Base-by-base conservation (phyloP, 2,797 vertebrate genomes). In the Xenops minutus region DNA sequence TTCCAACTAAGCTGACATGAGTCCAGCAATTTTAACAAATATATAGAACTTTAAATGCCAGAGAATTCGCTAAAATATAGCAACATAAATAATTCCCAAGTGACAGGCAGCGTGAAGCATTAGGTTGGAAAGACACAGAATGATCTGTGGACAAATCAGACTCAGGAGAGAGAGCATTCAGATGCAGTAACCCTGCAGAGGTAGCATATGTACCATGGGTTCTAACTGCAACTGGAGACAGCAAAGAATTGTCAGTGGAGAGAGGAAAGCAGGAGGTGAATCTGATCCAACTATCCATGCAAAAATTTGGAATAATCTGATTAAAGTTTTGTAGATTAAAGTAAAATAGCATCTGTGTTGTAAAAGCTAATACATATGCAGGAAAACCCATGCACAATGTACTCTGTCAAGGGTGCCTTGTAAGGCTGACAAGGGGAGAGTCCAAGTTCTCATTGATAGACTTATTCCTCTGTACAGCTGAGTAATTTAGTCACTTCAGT, bases 131-230 rank as follows among this genome's bases (percentile, higher is more conserved):
- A 78, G 37, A 44, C 22, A 80, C 36, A 71, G 24, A 74, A 69
- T n/a, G 58, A n/a, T 43, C 66, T 1, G 1, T n/a, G 68, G 66
- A 43, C 16, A 91, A 24, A n/a, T 44, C 29, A 34, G 26, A 34
- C 14, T 56, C 24, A 4, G 61, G 51, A 66, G 23, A 44, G 41
- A 66, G 52, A 55, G 36, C 10, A 24, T 32, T 67, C 36, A 36
- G 32, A 46, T 3, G 15, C 56, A 78, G 6, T 39, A 71, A 74
- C 15, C 14, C 49, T 59, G 46, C 34, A 78, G 49, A 76, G 19
- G 32, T 5, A 46, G 30, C 1, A 4, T 8, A 22, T 1, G 6
- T 34, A 76, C 46, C 39, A 43, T 0, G 2, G 30, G 22, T 51
- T 88, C 44, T 36, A 49, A 55, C 10, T 77, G 64, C 88, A 73